A percentile compares a stretch with the other conserved stretches of the same genome.
phyloP scores from a whole-genome alignment of 2,888 invertebrate genomes.

The Ichneumon xanthorius region DNA sequence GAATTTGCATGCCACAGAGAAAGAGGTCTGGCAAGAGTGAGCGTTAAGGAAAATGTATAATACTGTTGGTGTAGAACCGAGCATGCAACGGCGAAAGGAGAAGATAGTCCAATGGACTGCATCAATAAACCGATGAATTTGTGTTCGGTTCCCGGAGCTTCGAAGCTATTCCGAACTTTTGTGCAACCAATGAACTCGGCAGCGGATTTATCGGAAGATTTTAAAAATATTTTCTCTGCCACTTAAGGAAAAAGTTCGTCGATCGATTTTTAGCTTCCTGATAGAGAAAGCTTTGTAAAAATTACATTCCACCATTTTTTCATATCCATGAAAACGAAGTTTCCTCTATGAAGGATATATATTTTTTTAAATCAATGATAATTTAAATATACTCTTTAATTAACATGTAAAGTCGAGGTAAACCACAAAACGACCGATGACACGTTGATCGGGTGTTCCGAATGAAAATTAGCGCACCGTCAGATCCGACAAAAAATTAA shows the following conservation, averaged over 20 bases:
- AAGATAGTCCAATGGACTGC: not conserved
- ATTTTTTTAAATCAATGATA: no score
- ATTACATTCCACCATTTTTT: no score
- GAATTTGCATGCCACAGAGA: constrained; percentile 45
- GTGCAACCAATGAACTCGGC: not conserved
- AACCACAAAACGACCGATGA: no score
- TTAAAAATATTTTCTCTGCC: not conserved
- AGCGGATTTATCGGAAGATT: not conserved
- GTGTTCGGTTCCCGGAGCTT: not conserved
- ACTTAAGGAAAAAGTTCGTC: not conserved
- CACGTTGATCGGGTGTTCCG: not conserved
- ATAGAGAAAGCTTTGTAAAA: no score
- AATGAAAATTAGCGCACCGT: not conserved
- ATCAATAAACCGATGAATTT: constrained; percentile 1
- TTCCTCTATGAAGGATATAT: no score
- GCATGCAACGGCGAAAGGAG: constrained; percentile 1
- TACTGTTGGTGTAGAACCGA: not conserved
- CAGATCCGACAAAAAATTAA: not conserved
- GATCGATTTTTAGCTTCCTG: no score
- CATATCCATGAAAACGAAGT: no score
- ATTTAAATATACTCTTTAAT: no score
- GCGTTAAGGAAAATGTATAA: constrained; percentile 48
- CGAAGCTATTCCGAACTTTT: not conserved
- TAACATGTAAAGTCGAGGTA: no score
- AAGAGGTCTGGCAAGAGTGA: constrained; percentile 24